Percentiles rank a stretch among this genome's conserved stretches.
phyloP scores from a whole-genome alignment of 2,797 vertebrate species.

The Eleutherodactylus coqui region DNA sequence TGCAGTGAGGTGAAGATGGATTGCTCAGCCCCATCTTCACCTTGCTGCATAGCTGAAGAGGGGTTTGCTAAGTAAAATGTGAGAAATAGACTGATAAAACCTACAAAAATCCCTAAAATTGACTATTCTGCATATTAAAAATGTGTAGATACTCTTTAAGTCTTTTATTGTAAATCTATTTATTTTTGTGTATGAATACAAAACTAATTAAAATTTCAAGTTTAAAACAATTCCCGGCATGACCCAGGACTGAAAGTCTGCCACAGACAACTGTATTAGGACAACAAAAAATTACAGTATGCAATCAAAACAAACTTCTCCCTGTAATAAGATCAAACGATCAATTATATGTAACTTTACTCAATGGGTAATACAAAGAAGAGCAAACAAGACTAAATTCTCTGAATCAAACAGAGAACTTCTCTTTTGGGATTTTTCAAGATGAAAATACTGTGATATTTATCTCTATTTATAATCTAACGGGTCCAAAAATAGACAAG shows the following conservation, averaged over 20 bases:
- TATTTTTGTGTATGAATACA: no score
- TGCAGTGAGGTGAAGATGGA: no score
- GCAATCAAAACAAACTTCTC: background rate
- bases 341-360: slow-evolving; percentile 7
- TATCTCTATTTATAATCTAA: slow-evolving; percentile 42
- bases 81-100: no score
- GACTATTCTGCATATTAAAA: no score
- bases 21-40: no score
- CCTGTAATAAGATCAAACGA: slow-evolving; percentile 14
- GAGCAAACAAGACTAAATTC: slow-evolving; percentile 10
- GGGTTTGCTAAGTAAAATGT: no score
- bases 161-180: no score
- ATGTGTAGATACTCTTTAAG: no score
- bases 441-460: slow-evolving; percentile 27
- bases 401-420: background rate
- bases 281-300: background rate
- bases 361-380: background rate
- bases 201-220: no score
- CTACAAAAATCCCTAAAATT: no score
- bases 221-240: no score
- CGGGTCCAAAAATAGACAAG: slow-evolving; percentile 30
- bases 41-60: no score
- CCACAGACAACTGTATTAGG: background rate
- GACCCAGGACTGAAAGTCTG: background rate
- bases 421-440: slow-evolving; percentile 25